These are phyloP conservation scores for Heteronetta atricapilla DNA, from an alignment of 2,113 vertebrate species.

Conservation along the genomic window DNA sequence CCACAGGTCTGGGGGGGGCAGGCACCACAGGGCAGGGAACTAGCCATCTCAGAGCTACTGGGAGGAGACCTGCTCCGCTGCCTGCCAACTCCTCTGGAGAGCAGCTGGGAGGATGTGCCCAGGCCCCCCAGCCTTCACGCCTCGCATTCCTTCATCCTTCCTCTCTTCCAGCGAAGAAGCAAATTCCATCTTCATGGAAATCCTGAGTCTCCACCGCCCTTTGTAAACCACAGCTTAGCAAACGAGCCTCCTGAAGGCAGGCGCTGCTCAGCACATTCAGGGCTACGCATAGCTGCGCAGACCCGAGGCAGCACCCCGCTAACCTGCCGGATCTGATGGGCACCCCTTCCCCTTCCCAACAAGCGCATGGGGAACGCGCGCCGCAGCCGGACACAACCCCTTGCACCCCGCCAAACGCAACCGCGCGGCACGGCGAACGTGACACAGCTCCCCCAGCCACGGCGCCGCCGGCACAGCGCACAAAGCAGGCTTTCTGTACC, in stretches of 20 bases:
- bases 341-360: background rate
- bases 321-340: background rate
- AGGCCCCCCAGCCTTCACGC: background rate
- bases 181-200: background rate
- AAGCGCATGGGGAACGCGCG: too few relatives aligned
- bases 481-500: background rate
- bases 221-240: background rate
- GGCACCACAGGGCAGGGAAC: background rate
- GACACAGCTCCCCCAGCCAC: background rate
- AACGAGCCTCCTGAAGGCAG: background rate
- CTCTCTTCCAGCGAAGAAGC: background rate
- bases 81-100: background rate
- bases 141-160: background rate
- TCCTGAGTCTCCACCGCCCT: background rate
- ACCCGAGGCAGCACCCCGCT: rapidly evolving
- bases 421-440: background rate
- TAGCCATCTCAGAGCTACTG: background rate
- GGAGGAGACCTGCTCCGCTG: background rate
- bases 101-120: background rate
- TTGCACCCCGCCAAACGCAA: background rate
- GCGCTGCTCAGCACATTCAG: background rate
- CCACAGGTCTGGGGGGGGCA: background rate
- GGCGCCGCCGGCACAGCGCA: background rate
- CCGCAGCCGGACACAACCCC: background rate
- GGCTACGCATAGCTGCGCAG: background rate